These are phyloP conservation scores for Sorex araneus DNA, from an alignment of 2,113 vertebrate species.

Conservation along the genomic window DNA sequence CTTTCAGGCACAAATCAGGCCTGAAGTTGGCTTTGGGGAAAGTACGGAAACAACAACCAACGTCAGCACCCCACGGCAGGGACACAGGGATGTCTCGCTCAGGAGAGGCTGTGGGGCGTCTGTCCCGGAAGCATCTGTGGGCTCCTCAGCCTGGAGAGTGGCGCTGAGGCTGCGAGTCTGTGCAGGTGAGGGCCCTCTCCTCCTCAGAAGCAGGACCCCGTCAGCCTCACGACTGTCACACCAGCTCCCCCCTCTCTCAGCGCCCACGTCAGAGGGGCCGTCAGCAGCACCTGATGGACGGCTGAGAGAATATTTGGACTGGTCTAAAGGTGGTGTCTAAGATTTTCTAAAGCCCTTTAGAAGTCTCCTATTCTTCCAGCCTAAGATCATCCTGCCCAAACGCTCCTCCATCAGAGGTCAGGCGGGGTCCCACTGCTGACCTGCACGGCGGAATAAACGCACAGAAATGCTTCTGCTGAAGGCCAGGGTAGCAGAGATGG, in stretches of 20 bases:
- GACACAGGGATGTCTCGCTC: not conserved
- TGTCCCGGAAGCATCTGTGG: not conserved
- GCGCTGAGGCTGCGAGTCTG: not conserved
- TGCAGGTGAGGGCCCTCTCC: not conserved
- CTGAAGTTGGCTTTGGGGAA: not conserved
- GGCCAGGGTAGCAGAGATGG: not conserved
- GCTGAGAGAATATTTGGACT: not conserved
- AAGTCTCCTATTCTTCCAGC: not conserved
- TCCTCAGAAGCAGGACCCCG: not conserved
- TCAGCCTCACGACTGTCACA: accelerated
- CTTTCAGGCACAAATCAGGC: not conserved
- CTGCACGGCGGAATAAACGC: conserved; percentile 26
- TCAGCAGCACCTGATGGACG: not conserved
- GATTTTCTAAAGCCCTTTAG: not conserved
- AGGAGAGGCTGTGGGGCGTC: not conserved
- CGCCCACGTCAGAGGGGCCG: not conserved
- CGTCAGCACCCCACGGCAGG: not conserved
- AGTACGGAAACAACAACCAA: not conserved
- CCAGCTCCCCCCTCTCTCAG: not conserved
- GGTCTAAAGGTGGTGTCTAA: not conserved
- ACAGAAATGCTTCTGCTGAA: not conserved
- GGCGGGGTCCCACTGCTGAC: conserved; percentile 16
- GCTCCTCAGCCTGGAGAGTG: not conserved
- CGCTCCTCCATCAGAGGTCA: not conserved
- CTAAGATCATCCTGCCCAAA: conserved; percentile 37